A percentile compares a stretch with the other conserved stretches of the same genome.
phyloP scores from a whole-genome alignment of 1,140 invertebrate species.

The Drosophila mayri region DNA sequence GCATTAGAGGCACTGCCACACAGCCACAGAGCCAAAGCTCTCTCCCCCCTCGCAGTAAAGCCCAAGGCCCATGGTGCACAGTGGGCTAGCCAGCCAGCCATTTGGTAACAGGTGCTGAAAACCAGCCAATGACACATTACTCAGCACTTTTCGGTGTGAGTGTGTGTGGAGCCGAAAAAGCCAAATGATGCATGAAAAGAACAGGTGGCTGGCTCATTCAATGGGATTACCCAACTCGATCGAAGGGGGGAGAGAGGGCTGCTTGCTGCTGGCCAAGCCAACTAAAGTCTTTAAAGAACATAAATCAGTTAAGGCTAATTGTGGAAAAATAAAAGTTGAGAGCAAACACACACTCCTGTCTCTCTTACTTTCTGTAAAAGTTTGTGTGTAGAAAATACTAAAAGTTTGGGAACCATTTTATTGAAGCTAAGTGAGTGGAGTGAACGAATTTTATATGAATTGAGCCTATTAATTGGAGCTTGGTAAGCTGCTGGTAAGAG shows the following conservation, averaged over 20 bases:
- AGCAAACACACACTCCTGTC: conserved; percentile 7
- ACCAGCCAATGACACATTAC: conserved; percentile 65
- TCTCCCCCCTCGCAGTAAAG: neutral
- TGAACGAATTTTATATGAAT: conserved; percentile 39
- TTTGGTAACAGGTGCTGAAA: conserved; percentile 71
- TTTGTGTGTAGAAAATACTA: conserved; percentile 24
- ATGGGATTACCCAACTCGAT: conserved; percentile 45
- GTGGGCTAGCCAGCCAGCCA: conserved; percentile 51
- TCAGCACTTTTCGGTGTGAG: conserved; percentile 51
- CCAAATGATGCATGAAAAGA: conserved; percentile 68
- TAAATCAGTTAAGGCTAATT: conserved; percentile 56
- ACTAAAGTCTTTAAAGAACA: conserved; percentile 41
- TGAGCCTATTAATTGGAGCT: conserved; percentile 31
- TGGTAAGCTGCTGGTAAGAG: conserved; percentile 15
- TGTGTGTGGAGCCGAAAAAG: conserved; percentile 13
- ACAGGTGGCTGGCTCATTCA: conserved; percentile 61
- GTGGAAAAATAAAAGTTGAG: conserved; percentile 17
- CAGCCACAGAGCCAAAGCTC: conserved; percentile 18
- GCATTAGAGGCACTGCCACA: conserved; percentile 47
- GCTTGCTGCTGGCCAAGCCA: neutral
- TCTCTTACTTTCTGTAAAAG: neutral
- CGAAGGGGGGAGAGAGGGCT: neutral
- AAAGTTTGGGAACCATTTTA: conserved; percentile 28
- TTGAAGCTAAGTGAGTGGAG: conserved; percentile 35
- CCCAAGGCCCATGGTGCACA: conserved; percentile 38